A percentile compares a stretch with the other conserved stretches of the same genome.
Conservation (phyloP, 2,113 vertebrate species). For the Gobius niger region DNA sequence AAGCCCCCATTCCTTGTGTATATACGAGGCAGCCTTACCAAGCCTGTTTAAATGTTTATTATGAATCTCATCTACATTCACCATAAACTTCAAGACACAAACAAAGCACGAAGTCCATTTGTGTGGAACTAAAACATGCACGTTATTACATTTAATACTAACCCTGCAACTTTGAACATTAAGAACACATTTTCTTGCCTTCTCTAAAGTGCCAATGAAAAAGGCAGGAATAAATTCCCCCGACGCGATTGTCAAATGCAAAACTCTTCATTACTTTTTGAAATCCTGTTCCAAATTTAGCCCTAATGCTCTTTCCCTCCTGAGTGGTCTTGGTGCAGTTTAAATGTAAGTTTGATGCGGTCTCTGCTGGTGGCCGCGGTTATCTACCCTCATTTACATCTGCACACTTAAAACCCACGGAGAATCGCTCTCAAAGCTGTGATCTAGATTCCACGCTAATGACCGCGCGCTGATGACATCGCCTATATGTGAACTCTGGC, state of each 20-base stretch:
- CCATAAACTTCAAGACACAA: too few species aligned
- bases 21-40: too few species aligned
- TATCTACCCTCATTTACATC: constrained; percentile 27
- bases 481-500: constrained; percentile 25
- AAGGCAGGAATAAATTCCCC: background rate
- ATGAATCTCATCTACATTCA: too few species aligned
- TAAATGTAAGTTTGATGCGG: constrained; percentile 40
- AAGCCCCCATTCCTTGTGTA: too few species aligned
- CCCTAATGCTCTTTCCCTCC: background rate
- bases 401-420: constrained; percentile 13
- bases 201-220: too few species aligned
- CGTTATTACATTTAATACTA: too few species aligned
- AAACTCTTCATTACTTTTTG: background rate
- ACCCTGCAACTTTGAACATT: too few species aligned
- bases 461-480: constrained; percentile 31
- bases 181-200: too few species aligned
- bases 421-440: constrained; percentile 21
- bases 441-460: constrained; percentile 40
- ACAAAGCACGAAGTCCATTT: too few species aligned
- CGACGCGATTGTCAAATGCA: background rate
- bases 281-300: background rate
- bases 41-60: too few species aligned
- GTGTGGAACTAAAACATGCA: too few species aligned
- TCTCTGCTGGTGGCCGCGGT: constrained; percentile 36
- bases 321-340: constrained; percentile 10